phyloP scores from a whole-genome alignment of 2,888 invertebrate species.

The Ormyrus labotus region DNA sequence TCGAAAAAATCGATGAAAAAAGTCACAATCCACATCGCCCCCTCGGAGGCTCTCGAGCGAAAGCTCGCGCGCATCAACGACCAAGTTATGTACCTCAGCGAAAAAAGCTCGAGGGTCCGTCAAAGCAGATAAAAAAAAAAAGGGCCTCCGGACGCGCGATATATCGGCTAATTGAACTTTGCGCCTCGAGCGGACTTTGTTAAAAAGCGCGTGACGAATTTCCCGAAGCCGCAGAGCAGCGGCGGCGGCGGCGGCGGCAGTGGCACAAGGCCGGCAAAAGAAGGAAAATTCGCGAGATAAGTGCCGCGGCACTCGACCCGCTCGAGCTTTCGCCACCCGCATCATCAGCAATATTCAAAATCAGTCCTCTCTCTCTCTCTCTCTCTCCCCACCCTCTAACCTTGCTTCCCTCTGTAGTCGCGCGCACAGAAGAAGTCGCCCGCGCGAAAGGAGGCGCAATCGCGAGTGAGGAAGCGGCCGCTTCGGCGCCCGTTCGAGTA shows the following conservation, averaged over 20 bases:
- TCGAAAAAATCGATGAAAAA: too few species aligned
- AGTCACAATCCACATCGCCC: too few species aligned
- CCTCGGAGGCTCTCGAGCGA: too few species aligned
- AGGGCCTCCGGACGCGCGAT: neutral
- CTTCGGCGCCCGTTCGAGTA: too few species aligned
- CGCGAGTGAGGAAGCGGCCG: too few species aligned
- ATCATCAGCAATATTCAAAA: constrained; percentile 43
- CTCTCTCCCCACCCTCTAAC: neutral
- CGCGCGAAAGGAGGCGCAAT: too few species aligned
- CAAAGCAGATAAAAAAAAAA: neutral
- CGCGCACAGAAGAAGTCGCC: too few species aligned
- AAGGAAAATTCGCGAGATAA: constrained; percentile 6
- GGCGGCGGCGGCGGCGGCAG: neutral
- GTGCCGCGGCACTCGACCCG: constrained; percentile 13
- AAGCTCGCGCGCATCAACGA: too few species aligned
- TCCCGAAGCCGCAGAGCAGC: constrained; percentile 6
- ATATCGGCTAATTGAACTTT: constrained; percentile 35
- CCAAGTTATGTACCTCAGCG: too few species aligned
- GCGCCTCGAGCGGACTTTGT: constrained; percentile 24
- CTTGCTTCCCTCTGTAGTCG: too few species aligned
- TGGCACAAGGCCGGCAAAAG: too few species aligned
- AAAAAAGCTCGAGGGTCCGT: too few species aligned
- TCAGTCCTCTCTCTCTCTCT: neutral
- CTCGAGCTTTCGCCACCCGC: neutral
- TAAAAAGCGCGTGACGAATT: constrained; percentile 21